Conservation (phyloP, 2,113 vertebrate species). For the Laticauda laticaudata region DNA sequence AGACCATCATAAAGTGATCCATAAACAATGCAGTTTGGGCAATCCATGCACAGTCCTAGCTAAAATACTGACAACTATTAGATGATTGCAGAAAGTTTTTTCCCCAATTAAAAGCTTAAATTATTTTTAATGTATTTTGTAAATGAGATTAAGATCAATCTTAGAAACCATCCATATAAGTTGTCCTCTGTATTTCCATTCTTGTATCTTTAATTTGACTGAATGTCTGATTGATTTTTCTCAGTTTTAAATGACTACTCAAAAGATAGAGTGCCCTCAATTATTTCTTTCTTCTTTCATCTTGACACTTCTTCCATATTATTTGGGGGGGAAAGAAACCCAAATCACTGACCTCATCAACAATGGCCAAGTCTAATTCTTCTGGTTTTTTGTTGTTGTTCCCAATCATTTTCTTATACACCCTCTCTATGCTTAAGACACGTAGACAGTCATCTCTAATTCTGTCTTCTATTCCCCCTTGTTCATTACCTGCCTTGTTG, state of each 20-base stretch:
- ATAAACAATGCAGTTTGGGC: not conserved
- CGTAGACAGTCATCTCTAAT: not conserved
- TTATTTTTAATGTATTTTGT: not conserved
- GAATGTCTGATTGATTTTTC: no score
- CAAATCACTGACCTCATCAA: not conserved
- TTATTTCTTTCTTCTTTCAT: not conserved
- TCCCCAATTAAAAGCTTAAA: not conserved
- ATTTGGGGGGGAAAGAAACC: not conserved
- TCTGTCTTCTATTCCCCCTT: not conserved
- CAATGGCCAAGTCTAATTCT: not conserved
- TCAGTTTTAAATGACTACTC: not conserved
- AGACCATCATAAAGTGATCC: not conserved
- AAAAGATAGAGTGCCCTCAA: not conserved
- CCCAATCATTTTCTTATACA: slow-evolving; percentile 8
- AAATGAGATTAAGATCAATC: not conserved
- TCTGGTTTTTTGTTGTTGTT: rapidly evolving
- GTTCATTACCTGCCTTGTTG: not conserved
- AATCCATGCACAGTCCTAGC: not conserved
- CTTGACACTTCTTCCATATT: not conserved
- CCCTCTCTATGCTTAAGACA: not conserved
- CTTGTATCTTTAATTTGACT: not conserved
- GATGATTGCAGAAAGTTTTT: not conserved
- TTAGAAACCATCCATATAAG: not conserved
- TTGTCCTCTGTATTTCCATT: not conserved
- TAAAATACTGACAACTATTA: not conserved